A percentile compares a stretch with the other conserved stretches of the same genome.
Conservation (phyloP, 2,113 vertebrate genomes). For the Callithrix jacchus region DNA sequence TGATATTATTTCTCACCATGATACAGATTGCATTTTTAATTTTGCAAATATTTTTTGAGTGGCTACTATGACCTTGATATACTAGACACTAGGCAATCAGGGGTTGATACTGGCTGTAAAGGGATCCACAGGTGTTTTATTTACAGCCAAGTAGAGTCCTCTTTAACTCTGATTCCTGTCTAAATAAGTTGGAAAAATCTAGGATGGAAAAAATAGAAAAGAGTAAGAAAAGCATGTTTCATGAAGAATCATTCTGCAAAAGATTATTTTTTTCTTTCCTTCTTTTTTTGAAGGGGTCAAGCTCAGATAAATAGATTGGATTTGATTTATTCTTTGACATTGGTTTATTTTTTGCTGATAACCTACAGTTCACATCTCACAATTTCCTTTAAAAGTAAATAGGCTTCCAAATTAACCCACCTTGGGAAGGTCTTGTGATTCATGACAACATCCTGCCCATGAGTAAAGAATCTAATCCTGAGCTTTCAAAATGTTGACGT, state of each 20-base stretch:
- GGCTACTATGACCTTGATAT: background rate
- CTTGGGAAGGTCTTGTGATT: background rate
- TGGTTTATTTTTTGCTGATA: background rate
- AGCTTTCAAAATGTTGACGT: background rate
- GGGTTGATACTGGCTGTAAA: background rate
- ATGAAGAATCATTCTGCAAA: background rate
- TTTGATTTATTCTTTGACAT: background rate
- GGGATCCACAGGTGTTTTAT: background rate
- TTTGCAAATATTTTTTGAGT: background rate
- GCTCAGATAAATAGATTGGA: background rate
- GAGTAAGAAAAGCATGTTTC: background rate
- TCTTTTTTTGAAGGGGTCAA: background rate
- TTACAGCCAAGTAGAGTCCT: background rate
- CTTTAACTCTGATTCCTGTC: background rate
- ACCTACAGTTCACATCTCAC: background rate
- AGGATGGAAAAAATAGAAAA: background rate
- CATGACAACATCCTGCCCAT: background rate
- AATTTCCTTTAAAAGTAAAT: background rate
- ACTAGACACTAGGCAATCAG: background rate
- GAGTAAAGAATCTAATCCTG: background rate
- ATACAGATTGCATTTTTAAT: background rate
- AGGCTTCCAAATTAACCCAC: background rate
- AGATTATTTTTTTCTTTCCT: background rate
- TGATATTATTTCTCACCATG: background rate
- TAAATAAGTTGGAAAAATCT: background rate